Percentiles rank a stretch among this genome's conserved stretches.
Conservation (phyloP, 2,797 vertebrate species). For the Microcaecilia unicolor region DNA sequence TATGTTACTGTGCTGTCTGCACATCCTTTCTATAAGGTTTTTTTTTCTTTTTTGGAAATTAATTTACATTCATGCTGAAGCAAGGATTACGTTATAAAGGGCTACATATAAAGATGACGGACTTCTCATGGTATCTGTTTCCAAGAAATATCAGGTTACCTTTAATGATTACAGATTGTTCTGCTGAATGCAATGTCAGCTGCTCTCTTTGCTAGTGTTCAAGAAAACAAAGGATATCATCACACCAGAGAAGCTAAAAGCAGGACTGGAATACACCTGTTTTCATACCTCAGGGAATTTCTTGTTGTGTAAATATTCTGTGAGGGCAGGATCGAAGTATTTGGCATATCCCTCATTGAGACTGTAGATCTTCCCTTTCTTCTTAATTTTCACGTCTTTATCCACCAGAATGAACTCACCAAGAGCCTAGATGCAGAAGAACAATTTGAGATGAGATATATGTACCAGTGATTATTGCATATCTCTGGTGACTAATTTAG, state of each 20-base stretch:
- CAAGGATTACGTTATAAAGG: too few relatives aligned
- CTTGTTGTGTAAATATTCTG: conserved; percentile 87
- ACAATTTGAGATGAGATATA: conserved; percentile 6
- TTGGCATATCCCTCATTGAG: conserved; percentile 92
- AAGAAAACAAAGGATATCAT: background rate
- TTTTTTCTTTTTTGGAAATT: too few relatives aligned
- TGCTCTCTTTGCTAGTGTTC: background rate
- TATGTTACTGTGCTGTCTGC: too few relatives aligned
- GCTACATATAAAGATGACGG: too few relatives aligned
- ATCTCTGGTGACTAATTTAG: too few relatives aligned
- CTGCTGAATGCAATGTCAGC: background rate
- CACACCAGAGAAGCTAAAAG: background rate
- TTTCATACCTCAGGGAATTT: conserved; percentile 86
- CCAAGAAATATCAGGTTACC: background rate
- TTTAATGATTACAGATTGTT: background rate
- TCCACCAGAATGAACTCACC: conserved; percentile 94
- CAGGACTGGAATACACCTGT: background rate
- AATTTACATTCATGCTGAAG: too few relatives aligned
- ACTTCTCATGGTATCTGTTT: too few relatives aligned
- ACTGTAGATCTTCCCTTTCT: conserved; percentile 87
- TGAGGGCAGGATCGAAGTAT: conserved; percentile 84
- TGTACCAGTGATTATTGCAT: too few relatives aligned
- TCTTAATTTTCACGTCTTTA: conserved; percentile 84
- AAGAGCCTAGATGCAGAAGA: conserved; percentile 77
- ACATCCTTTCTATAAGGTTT: too few relatives aligned